Evolutionary conservation across 2,113 vertebrate genomes (phyloP).

Genomic region (Amphiprion ocellaris): DNA sequence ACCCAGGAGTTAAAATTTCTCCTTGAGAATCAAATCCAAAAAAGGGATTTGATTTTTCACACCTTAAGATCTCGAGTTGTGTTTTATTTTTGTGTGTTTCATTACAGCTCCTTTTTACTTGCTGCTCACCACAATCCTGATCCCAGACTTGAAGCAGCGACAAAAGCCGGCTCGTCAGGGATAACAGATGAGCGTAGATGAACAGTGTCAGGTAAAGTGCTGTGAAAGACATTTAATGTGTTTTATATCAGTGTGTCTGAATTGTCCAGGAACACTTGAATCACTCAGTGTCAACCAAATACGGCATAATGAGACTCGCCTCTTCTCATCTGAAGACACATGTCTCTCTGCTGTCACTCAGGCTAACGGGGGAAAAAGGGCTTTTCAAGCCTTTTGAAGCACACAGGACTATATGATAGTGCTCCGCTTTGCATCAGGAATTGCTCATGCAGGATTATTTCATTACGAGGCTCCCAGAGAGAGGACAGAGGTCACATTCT

Average conservation of each 20-base stretch:
- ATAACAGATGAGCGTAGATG: slow-evolving; percentile 83
- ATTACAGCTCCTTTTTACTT: slow-evolving; percentile 50
- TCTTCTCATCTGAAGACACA: slow-evolving; percentile 83
- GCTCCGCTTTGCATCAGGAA: slow-evolving; percentile 67
- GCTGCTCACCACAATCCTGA: slow-evolving; percentile 58
- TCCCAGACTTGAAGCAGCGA: slow-evolving; percentile 68
- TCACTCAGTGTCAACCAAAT: slow-evolving; percentile 85
- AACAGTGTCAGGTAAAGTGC: slow-evolving; percentile 87
- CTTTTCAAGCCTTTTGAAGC: slow-evolving; percentile 76
- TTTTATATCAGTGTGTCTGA: slow-evolving; percentile 88
- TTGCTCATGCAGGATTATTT: slow-evolving; percentile 75
- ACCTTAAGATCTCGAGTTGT: slow-evolving; percentile 25
- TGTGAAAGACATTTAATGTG: slow-evolving; percentile 86
- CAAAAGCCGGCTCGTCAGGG: slow-evolving; percentile 71
- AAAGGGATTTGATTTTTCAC: slow-evolving; percentile 41
- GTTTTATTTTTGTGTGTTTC: slow-evolving; percentile 60
- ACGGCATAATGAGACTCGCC: slow-evolving; percentile 83
- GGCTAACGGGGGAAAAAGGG: slow-evolving; percentile 72
- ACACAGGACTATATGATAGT: slow-evolving; percentile 63
- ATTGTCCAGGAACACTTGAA: slow-evolving; percentile 85
- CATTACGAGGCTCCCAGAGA: slow-evolving; percentile 58
- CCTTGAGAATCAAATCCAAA: slow-evolving; percentile 51
- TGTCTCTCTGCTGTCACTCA: slow-evolving; percentile 84
- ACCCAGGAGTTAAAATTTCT: slow-evolving; percentile 9
- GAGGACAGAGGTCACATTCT: slow-evolving; percentile 72